phyloP scores from a whole-genome alignment of 2,888 invertebrate genomes.

The Agrochola lota region DNA sequence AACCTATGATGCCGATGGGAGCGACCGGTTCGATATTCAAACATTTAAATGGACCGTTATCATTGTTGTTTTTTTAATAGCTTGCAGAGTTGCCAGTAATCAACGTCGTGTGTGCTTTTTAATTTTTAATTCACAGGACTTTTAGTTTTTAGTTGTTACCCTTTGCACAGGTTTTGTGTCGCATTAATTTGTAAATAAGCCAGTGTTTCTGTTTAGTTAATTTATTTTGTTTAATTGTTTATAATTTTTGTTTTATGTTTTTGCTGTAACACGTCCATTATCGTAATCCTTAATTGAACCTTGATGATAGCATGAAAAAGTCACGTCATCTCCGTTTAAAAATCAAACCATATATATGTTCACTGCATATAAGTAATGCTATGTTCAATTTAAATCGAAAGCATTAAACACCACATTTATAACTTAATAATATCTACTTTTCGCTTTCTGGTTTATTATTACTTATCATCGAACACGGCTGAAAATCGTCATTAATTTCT shows the following conservation, averaged over 20 bases:
- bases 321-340: constrained; percentile 19
- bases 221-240: constrained; percentile 44
- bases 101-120: constrained; percentile 65
- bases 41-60: constrained; percentile 78
- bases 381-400: constrained; percentile 25
- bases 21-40: constrained; percentile 86
- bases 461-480: constrained; percentile 27
- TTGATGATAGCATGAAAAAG: constrained; percentile 48
- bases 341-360: constrained; percentile 29
- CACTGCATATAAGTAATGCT: constrained; percentile 42
- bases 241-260: constrained; percentile 48
- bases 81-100: constrained; percentile 68
- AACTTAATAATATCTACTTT: constrained; percentile 14
- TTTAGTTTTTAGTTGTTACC: constrained; percentile 53
- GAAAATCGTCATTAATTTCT: constrained; percentile 26
- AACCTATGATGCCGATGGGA: constrained; percentile 85
- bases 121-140: constrained; percentile 60
- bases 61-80: constrained; percentile 69
- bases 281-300: constrained; percentile 29
- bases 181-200: constrained; percentile 66
- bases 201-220: constrained; percentile 57
- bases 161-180: constrained; percentile 66
- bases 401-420: constrained; percentile 44
- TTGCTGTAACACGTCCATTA: constrained; percentile 53
- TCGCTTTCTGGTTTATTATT: constrained; percentile 45